Evolutionary conservation across 2,888 invertebrate genomes (phyloP), one percentile per base, ranked within the genome.

Genomic region (Gerris lacustris): DNA sequence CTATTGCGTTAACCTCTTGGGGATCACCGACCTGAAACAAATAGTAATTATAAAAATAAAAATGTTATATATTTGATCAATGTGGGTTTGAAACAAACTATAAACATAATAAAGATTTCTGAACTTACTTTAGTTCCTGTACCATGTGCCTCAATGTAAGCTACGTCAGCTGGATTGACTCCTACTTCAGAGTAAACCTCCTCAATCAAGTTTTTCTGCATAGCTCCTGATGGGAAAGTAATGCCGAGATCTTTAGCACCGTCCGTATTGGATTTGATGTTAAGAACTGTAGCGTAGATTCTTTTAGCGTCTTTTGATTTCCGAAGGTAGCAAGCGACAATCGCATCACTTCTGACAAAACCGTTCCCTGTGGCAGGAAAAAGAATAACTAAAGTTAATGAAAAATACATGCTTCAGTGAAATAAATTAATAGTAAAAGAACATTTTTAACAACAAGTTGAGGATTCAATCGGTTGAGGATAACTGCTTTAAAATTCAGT

Each of bases 111-210:
- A n/a, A n/a, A n/a, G n/a, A n/a, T n/a, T n/a, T n/a, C n/a, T n/a
- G n/a, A n/a, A n/a, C 72, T 72, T 74, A 87, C 89, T 84, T 96
- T 96, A 11, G 98, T 99, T 72, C 98, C 99, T 43, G 99, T 99
- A 70, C 98, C 99, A 82, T 99, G 99, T 69, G 97, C 96, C 82
- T 99, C 99, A 5, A 99, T 91, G 81, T 97, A 99, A 5, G 83
- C 84, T 0, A 99, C 92, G 71, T 91, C 89, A 68, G 83, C 80
- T 6, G 98, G 97, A 77, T 90, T 87, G 70, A 99, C 81, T 0
- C 88, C 87, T 62, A 87, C 88, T 82, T 96, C 94, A 9, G 83
- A 83, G 82, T 97, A 98, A 0, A 95, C 90, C 81, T 96, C 94
- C 75, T 83, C 85, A 80, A 91, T 95, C 79, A 89, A 86, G 78